Percentiles rank a stretch among this genome's conserved stretches.
These are phyloP conservation scores for Lophochroa leadbeateri DNA, from an alignment of 2,113 vertebrate genomes.

Conservation along the genomic window DNA sequence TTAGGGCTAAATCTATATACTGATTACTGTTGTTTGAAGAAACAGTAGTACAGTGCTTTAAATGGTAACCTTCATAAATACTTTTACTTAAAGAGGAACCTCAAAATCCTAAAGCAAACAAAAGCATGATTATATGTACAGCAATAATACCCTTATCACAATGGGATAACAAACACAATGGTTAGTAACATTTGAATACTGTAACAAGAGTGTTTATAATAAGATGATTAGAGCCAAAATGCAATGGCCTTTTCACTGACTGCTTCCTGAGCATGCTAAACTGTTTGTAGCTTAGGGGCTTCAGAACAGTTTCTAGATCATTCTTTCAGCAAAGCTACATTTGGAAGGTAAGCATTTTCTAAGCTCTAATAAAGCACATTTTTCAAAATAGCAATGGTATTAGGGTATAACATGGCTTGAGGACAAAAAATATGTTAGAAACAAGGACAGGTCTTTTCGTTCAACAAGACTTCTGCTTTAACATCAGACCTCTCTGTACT, in stretches of 20 bases:
- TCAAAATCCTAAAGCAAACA: conserved; percentile 39
- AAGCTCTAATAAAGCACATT: not conserved
- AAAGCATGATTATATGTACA: conserved; percentile 12
- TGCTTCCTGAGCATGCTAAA: not conserved
- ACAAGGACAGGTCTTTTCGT: not conserved
- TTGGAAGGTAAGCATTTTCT: not conserved
- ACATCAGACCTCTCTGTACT: not conserved
- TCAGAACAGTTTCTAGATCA: not conserved
- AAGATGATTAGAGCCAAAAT: conserved; percentile 13
- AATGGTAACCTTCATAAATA: conserved; percentile 30
- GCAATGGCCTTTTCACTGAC: not conserved
- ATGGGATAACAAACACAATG: conserved; percentile 31
- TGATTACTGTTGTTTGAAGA: conserved; percentile 8
- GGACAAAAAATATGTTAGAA: not conserved
- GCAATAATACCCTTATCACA: conserved; percentile 36
- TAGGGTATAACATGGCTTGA: not conserved
- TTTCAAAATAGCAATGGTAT: not conserved
- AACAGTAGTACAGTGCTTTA: not conserved
- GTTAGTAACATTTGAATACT: not conserved
- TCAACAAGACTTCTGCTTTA: not conserved
- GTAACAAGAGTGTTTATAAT: not conserved
- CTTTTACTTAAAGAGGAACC: conserved; percentile 33
- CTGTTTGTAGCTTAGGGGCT: not conserved
- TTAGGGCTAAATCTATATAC: conserved; percentile 23
- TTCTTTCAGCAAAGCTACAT: not conserved